Base-by-base conservation (phyloP, 2,888 invertebrate genomes). In the Caenorhabditis panamensis region DNA sequence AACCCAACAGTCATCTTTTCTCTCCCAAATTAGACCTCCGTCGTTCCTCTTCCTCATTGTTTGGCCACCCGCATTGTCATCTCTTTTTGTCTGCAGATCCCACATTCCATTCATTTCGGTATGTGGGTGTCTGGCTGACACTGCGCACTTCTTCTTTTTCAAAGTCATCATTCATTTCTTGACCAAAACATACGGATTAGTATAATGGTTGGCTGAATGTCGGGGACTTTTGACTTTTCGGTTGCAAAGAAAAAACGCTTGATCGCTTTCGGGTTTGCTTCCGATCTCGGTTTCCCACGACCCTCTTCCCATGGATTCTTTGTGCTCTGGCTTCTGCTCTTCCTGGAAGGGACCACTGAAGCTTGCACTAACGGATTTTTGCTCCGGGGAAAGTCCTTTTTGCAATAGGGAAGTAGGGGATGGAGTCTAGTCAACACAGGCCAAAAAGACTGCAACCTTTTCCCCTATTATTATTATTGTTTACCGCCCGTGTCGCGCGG, bases 121-220 rank as follows among this genome's bases (percentile, higher is more conserved):
- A 31, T 63, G 62, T 56, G 56, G 71, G 56, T 72, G 47, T 63
- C 47, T 56, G 63, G 54, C 53, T 54, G 56, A 63, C 44, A 63
- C 54, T 47, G 63, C 62, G 63, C 63, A 63, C 56, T 63, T 72
- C 47, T 16, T n/a, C n/a, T n/a, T n/a, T 31, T 31, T 31, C 31
- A 31, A 31, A 31, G 31, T 31, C 31, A 31, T 31, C 9, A 4
- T 31, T 31, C 31, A 9, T 31, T 31, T 20, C 37, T 20, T 18
- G 61, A 37, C 44, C 28, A 72, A 56, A 72, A 72, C 71, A 72
- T 63, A n/a, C 26, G 53, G 71, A 72, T 72, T 72, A 72, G 22
- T 26, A 44, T 0, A 54, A 62, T 18, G 49, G 22, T 49, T 16
- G 6, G 36, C 6, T 36, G 36, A 8, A 11, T 36, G 9, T 31